Conservation (phyloP, 53 echinoderm and acorn worm genomes). For the Astropecten irregularis region DNA sequence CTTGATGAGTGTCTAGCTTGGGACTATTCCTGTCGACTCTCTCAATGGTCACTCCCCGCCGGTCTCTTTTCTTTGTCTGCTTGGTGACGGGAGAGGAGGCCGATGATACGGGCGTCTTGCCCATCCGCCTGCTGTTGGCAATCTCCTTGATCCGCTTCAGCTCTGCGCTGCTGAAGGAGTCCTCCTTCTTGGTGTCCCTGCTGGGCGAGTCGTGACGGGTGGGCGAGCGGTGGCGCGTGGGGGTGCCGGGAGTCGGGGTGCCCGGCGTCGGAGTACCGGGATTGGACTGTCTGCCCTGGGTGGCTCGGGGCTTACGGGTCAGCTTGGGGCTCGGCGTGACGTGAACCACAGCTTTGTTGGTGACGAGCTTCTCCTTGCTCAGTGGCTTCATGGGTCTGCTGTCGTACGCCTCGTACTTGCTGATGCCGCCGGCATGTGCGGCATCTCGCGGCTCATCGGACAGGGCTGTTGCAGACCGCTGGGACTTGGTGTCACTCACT, state of each 20-base stretch:
- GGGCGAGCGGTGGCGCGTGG: slow-evolving; percentile 17
- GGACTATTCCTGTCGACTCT: background rate
- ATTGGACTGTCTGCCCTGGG: slow-evolving; percentile 27
- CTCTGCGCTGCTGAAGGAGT: slow-evolving; percentile 50
- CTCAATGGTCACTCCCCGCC: slow-evolving; percentile 30
- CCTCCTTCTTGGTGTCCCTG: slow-evolving; percentile 20
- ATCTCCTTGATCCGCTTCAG: slow-evolving; percentile 80
- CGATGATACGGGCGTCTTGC: background rate
- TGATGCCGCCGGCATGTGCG: slow-evolving; percentile 13
- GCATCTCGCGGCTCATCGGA: background rate
- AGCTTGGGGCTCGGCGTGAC: slow-evolving; percentile 26
- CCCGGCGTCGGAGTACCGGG: slow-evolving; percentile 53
- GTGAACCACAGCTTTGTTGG: background rate
- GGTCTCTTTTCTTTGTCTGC: slow-evolving; percentile 52
- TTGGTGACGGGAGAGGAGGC: background rate
- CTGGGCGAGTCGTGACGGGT: background rate
- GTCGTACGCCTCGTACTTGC: slow-evolving; percentile 82
- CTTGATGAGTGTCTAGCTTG: no score
- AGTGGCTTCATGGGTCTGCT: slow-evolving; percentile 77
- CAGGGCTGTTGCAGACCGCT: slow-evolving; percentile 46
- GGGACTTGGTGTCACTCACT: slow-evolving; percentile 9
- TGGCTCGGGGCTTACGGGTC: slow-evolving; percentile 25
- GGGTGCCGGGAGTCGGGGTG: slow-evolving; percentile 31
- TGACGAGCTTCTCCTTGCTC: slow-evolving; percentile 14
- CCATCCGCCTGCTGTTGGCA: slow-evolving; percentile 63